These are phyloP conservation scores for Apogon hyalosoma DNA, from an alignment of 2,797 vertebrate species.

Conservation along the genomic window DNA sequence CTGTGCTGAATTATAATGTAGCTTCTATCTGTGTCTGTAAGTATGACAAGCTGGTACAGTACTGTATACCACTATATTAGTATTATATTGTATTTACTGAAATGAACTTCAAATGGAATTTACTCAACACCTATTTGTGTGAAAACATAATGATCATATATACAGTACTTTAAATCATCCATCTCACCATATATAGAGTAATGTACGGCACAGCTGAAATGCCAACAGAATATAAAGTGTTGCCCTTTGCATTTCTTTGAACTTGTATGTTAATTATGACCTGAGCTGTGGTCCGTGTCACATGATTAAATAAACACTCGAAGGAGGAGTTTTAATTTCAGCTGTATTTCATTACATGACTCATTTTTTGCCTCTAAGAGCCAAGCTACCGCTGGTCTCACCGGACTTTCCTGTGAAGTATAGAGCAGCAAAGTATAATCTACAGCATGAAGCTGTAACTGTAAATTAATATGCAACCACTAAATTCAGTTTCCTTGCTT, in stretches of 20 bases:
- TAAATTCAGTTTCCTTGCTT: conserved; percentile 23
- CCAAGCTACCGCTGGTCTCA: neutral
- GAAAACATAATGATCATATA: conserved; percentile 7
- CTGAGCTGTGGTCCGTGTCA: conserved; percentile 36
- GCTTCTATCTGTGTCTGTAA: conserved; percentile 10
- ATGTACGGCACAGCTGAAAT: conserved; percentile 47
- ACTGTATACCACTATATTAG: neutral
- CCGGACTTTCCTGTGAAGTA: conserved; percentile 16
- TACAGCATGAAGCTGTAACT: neutral
- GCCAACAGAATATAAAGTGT: conserved; percentile 47
- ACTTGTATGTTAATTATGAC: conserved; percentile 62
- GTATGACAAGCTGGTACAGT: neutral
- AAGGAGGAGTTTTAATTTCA: conserved; percentile 43
- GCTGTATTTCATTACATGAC: conserved; percentile 36
- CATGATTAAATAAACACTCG: conserved; percentile 60
- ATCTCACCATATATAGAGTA: conserved; percentile 26
- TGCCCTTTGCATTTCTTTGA: conserved; percentile 62
- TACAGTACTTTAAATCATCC: conserved; percentile 16
- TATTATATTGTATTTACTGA: neutral
- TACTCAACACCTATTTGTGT: neutral
- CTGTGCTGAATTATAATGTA: conserved; percentile 1
- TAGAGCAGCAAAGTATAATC: neutral
- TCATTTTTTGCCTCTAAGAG: conserved; percentile 24
- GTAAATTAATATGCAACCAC: neutral
- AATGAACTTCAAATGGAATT: conserved; percentile 1